Conservation (phyloP, 2,888 invertebrate species). For the Litoditis marina region DNA sequence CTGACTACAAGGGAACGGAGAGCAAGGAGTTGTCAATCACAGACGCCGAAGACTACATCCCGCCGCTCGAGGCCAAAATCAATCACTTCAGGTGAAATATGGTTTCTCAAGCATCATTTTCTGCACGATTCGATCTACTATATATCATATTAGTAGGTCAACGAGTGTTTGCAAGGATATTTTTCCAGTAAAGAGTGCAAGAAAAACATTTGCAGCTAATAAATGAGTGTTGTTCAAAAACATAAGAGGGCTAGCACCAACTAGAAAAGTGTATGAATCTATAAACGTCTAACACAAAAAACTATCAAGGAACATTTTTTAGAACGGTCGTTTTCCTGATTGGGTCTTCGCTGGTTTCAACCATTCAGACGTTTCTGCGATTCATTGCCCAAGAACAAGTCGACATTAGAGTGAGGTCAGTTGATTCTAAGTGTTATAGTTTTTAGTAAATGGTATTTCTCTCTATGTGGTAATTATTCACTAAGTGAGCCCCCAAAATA, state of each 20-base stretch:
- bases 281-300: no score
- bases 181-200: no score
- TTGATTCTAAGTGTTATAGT: neutral
- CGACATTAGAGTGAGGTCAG: conserved; percentile 7
- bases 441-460: no score
- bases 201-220: no score
- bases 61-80: conserved; percentile 14
- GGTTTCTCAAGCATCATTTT: neutral
- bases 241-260: no score
- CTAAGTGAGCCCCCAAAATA: no score
- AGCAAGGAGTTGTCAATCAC: neutral
- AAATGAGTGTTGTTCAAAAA: no score
- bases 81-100: conserved; percentile 10
- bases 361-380: conserved; percentile 11
- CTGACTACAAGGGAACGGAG: conserved; percentile 2
- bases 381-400: conserved; percentile 10
- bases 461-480: no score
- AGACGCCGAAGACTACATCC: conserved; percentile 10
- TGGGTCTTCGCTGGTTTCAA: conserved; percentile 1
- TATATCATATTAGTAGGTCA: no score
- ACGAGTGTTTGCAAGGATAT: no score
- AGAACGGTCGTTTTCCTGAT: conserved; percentile 8
- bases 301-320: no score
- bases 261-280: no score
- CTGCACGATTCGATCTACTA: neutral